These are phyloP conservation scores for Penaeus monodon DNA, from an alignment of 2,888 invertebrate genomes.

Conservation along the genomic window DNA sequence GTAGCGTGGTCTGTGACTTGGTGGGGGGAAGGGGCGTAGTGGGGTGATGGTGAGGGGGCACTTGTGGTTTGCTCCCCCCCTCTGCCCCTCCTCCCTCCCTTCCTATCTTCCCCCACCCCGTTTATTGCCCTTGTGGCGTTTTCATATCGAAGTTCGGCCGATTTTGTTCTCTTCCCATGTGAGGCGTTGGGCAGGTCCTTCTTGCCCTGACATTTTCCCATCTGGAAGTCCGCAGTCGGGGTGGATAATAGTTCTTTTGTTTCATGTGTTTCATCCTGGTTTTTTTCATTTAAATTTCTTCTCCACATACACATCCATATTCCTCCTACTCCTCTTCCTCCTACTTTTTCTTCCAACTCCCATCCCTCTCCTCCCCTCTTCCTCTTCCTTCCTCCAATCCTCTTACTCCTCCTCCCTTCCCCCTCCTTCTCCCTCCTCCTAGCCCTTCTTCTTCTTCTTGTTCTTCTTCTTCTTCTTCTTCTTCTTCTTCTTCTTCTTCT, in stretches of 20 bases:
- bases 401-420: neutral
- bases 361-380: neutral
- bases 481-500: neutral
- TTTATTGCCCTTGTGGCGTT: neutral
- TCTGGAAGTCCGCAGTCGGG: too few relatives aligned
- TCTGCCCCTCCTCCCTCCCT: neutral
- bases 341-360: neutral
- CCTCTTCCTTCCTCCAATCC: neutral
- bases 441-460: neutral
- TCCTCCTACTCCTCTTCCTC: neutral
- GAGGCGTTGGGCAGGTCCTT: too few relatives aligned
- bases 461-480: rapidly evolving
- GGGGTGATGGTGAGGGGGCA: neutral
- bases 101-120: neutral
- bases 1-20: neutral
- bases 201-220: too few relatives aligned
- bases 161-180: too few relatives aligned
- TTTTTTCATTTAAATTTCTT: too few relatives aligned
- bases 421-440: neutral
- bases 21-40: neutral
- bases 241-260: too few relatives aligned
- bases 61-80: neutral
- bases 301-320: too few relatives aligned
- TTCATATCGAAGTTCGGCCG: too few relatives aligned
- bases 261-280: too few relatives aligned